Evolutionary conservation across 1,140 invertebrate species (phyloP).

Genomic region (Drosophila micromelanica): DNA sequence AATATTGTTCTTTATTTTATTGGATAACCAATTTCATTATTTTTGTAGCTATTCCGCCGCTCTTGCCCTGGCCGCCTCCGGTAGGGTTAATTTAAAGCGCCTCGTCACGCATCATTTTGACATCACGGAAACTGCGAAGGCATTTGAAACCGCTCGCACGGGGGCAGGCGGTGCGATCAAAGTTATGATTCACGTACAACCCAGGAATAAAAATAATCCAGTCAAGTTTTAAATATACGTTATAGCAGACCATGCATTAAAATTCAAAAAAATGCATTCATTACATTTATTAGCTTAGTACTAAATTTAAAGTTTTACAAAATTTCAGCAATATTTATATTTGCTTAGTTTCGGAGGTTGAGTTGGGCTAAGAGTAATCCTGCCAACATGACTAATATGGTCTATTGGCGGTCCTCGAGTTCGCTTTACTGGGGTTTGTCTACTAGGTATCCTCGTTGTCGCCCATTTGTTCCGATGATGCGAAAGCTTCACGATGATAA

Average conservation of each 20-base stretch:
- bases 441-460: not conserved
- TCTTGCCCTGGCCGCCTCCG: slow-evolving; percentile 92
- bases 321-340: slow-evolving; percentile 1
- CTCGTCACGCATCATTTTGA: slow-evolving; percentile 96
- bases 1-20: not conserved
- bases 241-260: not conserved
- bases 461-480: not conserved
- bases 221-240: slow-evolving; percentile 50
- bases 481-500: slow-evolving; percentile 1
- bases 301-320: slow-evolving; percentile 4
- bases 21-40: not conserved
- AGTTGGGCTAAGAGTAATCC: not conserved
- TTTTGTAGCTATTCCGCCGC: slow-evolving; percentile 90
- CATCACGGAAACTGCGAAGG: slow-evolving; percentile 93
- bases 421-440: not conserved
- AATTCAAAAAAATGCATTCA: not conserved
- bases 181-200: slow-evolving; percentile 95
- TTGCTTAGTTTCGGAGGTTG: not conserved
- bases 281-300: slow-evolving; percentile 5
- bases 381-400: not conserved
- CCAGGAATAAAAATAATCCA: slow-evolving; percentile 85
- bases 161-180: slow-evolving; percentile 91
- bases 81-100: slow-evolving; percentile 93
- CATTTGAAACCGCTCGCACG: slow-evolving; percentile 93
- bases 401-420: not conserved